A percentile compares a stretch with the other conserved stretches of the same genome.
phyloP scores from a whole-genome alignment of 1,140 invertebrate species.

The Caerostris darwini region DNA sequence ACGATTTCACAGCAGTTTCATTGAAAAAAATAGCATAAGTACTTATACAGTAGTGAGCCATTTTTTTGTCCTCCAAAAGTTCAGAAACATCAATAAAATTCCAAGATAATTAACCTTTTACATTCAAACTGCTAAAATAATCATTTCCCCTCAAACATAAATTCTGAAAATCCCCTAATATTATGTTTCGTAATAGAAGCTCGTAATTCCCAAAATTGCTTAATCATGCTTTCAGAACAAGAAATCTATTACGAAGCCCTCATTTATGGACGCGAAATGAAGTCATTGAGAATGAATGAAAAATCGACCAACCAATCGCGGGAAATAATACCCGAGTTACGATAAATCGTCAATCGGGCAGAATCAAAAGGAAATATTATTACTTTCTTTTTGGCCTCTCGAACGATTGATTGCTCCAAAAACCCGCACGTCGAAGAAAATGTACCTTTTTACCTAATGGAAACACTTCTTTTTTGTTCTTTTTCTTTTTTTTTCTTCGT shows the following conservation, averaged over 20 bases:
- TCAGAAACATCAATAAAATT: too few species aligned
- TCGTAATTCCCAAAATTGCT: constrained; percentile 10
- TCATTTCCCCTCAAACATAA: not conserved
- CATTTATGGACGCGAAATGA: constrained; percentile 27
- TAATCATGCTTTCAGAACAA: constrained; percentile 6
- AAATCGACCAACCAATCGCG: constrained; percentile 21
- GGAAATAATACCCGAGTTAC: constrained; percentile 36
- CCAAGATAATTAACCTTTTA: too few species aligned
- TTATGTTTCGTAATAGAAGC: not conserved
- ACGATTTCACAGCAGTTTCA: too few species aligned
- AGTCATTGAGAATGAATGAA: constrained; percentile 43
- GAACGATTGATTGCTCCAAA: constrained; percentile 67
- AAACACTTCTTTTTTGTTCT: not conserved
- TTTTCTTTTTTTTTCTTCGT: constrained; percentile 50
- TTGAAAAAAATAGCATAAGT: too few species aligned
- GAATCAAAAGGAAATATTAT: constrained; percentile 68
- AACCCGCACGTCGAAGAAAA: constrained; percentile 21
- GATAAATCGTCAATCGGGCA: constrained; percentile 72
- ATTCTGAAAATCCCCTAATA: not conserved
- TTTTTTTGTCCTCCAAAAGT: too few species aligned
- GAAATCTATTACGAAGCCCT: not conserved
- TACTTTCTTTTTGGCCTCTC: constrained; percentile 37
- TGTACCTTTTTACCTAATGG: constrained; percentile 74
- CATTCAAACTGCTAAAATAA: not conserved
- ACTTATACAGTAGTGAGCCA: too few species aligned